phyloP scores from a whole-genome alignment of 2,888 invertebrate genomes.

The Chaetogeoica ovagalla region DNA sequence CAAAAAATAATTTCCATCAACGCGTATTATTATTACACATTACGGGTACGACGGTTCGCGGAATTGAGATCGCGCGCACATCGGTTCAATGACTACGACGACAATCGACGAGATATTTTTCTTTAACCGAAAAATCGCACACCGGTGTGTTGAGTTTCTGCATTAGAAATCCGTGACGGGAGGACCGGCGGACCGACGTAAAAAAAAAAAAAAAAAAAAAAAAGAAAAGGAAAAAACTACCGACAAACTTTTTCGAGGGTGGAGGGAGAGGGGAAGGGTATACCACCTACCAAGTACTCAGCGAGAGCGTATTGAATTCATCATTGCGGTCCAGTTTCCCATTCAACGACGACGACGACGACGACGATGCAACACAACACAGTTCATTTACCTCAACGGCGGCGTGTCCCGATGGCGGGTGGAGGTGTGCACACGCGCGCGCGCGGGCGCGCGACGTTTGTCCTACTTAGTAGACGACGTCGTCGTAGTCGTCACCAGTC shows the following conservation, averaged over 20 bases:
- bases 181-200: too few relatives aligned
- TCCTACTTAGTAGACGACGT: conserved; percentile 46
- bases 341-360: neutral
- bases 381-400: conserved; percentile 49
- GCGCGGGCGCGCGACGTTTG: conserved; percentile 42
- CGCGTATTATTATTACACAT: too few relatives aligned
- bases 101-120: too few relatives aligned
- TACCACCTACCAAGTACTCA: neutral
- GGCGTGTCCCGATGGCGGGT: conserved; percentile 24
- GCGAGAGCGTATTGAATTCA: conserved; percentile 37
- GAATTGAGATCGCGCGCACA: too few relatives aligned
- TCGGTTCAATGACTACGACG: too few relatives aligned
- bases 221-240: neutral
- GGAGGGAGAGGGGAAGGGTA: neutral
- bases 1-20: too few relatives aligned
- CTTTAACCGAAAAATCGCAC: too few relatives aligned
- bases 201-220: neutral
- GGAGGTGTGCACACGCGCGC: conserved; percentile 29
- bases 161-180: too few relatives aligned
- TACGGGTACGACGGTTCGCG: too few relatives aligned
- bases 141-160: too few relatives aligned
- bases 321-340: conserved; percentile 43
- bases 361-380: conserved; percentile 8
- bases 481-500: conserved; percentile 24
- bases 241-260: neutral